phyloP scores from a whole-genome alignment of 1,140 invertebrate species.

The Zaprionus gabonicus region DNA sequence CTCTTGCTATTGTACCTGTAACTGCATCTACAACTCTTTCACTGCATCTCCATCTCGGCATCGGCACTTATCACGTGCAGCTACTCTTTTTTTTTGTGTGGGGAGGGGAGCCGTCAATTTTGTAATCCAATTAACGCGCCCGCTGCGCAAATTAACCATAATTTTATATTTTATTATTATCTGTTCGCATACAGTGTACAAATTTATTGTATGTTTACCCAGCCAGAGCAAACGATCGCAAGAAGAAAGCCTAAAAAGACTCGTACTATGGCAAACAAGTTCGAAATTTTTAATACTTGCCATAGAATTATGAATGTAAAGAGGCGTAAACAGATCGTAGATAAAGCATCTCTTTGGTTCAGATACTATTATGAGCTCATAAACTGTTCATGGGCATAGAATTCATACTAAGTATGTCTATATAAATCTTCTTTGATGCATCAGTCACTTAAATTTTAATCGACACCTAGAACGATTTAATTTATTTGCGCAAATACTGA shows the following conservation, averaged over 20 bases:
- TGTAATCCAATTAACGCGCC: constrained; percentile 81
- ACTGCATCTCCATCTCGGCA: too few species aligned
- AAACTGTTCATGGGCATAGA: neutral
- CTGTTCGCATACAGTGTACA: constrained; percentile 16
- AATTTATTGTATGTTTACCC: constrained; percentile 56
- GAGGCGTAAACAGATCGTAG: neutral
- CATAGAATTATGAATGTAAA: neutral
- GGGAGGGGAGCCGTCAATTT: constrained; percentile 64
- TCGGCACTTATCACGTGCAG: constrained; percentile 26
- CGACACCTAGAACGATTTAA: too few species aligned
- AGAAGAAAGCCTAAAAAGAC: constrained; percentile 42
- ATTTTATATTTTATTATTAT: constrained; percentile 45
- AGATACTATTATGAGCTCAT: neutral
- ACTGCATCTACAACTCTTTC: neutral
- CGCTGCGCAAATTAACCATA: constrained; percentile 67
- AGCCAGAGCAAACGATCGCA: constrained; percentile 18
- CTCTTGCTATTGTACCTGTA: constrained; percentile 30
- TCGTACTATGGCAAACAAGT: constrained; percentile 67
- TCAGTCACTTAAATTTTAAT: too few species aligned
- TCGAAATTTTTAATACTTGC: constrained; percentile 46
- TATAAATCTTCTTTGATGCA: too few species aligned
- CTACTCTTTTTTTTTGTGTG: constrained; percentile 26
- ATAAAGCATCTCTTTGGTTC: neutral
- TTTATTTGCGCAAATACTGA: too few species aligned
- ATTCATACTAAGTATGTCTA: neutral